A percentile compares a stretch with the other conserved stretches of the same genome.
Conservation (phyloP, 2,797 vertebrate genomes). For the Enteromius paludinosus region DNA sequence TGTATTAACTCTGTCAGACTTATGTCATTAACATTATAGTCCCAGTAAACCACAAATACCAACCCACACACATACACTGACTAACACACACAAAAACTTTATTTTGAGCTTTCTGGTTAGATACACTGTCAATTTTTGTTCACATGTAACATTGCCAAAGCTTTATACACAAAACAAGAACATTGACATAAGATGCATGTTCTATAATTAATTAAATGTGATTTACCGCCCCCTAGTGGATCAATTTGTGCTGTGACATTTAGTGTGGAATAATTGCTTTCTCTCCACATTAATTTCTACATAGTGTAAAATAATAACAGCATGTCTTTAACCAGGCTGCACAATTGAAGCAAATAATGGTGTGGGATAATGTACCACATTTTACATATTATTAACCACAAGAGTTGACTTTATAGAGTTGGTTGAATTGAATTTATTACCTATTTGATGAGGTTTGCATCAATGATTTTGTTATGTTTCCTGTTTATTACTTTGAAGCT, state of each 20-base stretch:
- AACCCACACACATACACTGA: too few relatives aligned
- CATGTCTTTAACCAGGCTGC: not conserved
- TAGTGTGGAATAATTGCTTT: not conserved
- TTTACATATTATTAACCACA: not conserved
- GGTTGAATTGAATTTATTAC: not conserved
- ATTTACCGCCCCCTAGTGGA: slow-evolving; percentile 74
- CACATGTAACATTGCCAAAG: not conserved
- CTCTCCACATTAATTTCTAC: not conserved
- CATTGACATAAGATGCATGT: not conserved
- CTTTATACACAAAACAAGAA: not conserved
- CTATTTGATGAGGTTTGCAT: not conserved
- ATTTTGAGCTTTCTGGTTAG: not conserved
- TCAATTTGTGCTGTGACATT: slow-evolving; percentile 41
- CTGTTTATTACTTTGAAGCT: not conserved
- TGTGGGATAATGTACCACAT: not conserved
- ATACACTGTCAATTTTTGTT: not conserved
- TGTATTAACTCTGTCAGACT: too few relatives aligned
- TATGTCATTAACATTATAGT: too few relatives aligned
- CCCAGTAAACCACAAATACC: too few relatives aligned
- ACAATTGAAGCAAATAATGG: not conserved
- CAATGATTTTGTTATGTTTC: not conserved
- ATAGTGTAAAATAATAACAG: not conserved
- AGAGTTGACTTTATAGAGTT: not conserved
- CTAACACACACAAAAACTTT: not conserved
- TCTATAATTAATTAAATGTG: slow-evolving; percentile 2